phyloP scores from a whole-genome alignment of 1,140 invertebrate species.

The Ptiloglossa arizonensis region DNA sequence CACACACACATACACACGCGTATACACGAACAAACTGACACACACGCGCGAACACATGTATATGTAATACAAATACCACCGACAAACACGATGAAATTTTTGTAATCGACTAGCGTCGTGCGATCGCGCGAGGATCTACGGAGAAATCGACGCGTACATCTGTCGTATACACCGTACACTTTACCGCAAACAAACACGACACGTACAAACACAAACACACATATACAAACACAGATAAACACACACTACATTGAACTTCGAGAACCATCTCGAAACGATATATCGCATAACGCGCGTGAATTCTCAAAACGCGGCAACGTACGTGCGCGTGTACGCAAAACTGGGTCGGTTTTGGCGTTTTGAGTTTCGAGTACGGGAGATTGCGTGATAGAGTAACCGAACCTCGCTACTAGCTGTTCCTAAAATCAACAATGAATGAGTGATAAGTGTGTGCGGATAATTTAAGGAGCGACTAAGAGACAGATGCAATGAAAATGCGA shows the following conservation, averaged over 20 bases:
- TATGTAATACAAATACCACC: too few relatives aligned
- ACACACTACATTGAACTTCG: slow-evolving; percentile 31
- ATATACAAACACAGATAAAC: not conserved
- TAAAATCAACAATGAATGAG: slow-evolving; percentile 81
- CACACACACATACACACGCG: slow-evolving; percentile 19
- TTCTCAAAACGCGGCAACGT: slow-evolving; percentile 71
- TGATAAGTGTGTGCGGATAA: slow-evolving; percentile 77
- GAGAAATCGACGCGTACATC: too few relatives aligned
- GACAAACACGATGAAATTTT: too few relatives aligned
- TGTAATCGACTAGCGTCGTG: too few relatives aligned
- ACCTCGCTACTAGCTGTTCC: slow-evolving; percentile 82
- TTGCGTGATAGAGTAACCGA: slow-evolving; percentile 82
- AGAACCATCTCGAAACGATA: slow-evolving; percentile 43
- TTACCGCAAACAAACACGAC: too few relatives aligned
- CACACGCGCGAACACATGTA: not conserved
- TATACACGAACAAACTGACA: not conserved
- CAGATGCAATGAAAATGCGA: slow-evolving; percentile 26
- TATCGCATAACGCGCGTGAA: slow-evolving; percentile 50
- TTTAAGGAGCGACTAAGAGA: slow-evolving; percentile 73
- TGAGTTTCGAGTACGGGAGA: slow-evolving; percentile 77
- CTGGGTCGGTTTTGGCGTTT: slow-evolving; percentile 72
- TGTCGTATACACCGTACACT: too few relatives aligned
- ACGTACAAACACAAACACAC: slow-evolving; percentile 5
- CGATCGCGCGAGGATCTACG: too few relatives aligned
- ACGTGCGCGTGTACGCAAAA: slow-evolving; percentile 79